Evolutionary conservation across 2,113 vertebrate species (phyloP), one percentile per base, ranked within the genome.

Genomic region (Anarrhichthys ocellatus): DNA sequence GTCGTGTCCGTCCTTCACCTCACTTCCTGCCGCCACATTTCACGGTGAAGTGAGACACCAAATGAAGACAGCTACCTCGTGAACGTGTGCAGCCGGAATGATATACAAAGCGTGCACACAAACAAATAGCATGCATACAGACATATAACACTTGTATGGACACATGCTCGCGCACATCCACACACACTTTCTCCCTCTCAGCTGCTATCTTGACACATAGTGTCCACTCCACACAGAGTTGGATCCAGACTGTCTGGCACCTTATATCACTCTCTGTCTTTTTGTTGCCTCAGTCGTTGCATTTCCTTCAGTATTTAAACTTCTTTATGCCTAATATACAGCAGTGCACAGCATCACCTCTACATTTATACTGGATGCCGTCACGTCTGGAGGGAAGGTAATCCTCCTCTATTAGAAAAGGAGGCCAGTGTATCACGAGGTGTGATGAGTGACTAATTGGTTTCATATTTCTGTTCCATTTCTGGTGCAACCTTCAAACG

Each of bases 231-330:
- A 22, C 88, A 68, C 73, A 58, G 54, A n/a, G 75, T 20, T 64
- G 82, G 71, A 72, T 85, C 78, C 92, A 91, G 88, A 91, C 91
- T 80, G 85, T 92, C 89, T 91, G 90, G 91, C 86, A 85, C 89
- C 86, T 77, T 63, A 9, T 27, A 76, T 77, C 29, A 65, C 15
- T 82, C 48, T 66, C 61, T n/a, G 27, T 77, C 20, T 52, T 78
- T 89, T 52, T 70, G 46, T 66, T 22, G 63, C 52, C 0, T 40
- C 75, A 46, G 61, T 81, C 77, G 48, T 85, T 80, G 66, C 84
- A 63, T 67, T 83, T 80, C 63, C 64, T 54, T 50, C 22, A 22
- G 61, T 22, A 66, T 63, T 52, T 44, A 64, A 68, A 73, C 67
- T 59, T 66, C 65, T 64, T 66, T 62, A 20, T 22, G 80, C 78